These are phyloP conservation scores for Amphiura filiformis DNA, from an alignment of 35 echinoderm and acorn worm genomes.

Conservation along the genomic window DNA sequence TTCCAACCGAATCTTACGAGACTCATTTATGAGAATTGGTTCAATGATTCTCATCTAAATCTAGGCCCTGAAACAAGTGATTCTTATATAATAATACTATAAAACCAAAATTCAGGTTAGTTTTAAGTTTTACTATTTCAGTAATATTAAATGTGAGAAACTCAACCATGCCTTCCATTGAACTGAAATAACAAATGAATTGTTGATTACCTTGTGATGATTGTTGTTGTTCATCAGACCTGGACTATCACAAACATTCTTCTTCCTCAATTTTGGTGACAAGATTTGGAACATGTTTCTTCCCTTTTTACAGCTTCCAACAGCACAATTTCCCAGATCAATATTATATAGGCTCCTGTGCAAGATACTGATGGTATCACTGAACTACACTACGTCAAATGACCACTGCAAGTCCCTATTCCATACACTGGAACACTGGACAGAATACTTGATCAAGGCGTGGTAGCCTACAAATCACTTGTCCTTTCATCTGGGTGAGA, in stretches of 20 bases:
- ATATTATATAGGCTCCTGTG: not conserved
- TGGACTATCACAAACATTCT: not conserved
- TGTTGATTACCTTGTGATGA: not conserved
- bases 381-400: not conserved
- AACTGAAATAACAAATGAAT: not conserved
- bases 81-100: too few species aligned
- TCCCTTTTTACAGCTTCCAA: not conserved
- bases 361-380: not conserved
- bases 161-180: too few species aligned
- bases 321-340: not conserved
- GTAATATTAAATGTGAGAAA: too few species aligned
- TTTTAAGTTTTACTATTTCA: too few species aligned
- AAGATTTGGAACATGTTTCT: not conserved
- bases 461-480: too few species aligned
- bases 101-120: too few species aligned
- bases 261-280: not conserved
- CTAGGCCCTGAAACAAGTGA: too few species aligned
- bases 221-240: not conserved
- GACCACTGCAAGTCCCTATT: not conserved
- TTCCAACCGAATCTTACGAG: too few species aligned
- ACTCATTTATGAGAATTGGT: too few species aligned
- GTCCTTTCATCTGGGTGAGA: not conserved
- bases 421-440: not conserved
- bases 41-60: too few species aligned
- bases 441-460: not conserved